Evolutionary conservation across 2,113 vertebrate genomes (phyloP).

Genomic region (Hystrix brachyura): DNA sequence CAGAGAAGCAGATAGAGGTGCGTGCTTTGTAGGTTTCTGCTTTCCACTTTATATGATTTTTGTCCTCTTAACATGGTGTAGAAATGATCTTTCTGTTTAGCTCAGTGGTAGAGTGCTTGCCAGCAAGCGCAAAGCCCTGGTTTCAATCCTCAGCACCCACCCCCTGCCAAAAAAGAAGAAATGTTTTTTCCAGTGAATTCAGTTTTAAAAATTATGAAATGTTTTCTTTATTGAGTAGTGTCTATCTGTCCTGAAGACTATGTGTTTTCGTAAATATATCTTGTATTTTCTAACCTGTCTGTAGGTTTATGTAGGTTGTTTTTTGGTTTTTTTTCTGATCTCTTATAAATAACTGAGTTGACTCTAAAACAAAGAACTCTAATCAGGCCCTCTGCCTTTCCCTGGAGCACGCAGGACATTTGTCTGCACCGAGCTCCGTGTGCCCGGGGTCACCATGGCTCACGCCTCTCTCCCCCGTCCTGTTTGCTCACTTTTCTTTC

Average conservation of each 20-base stretch:
- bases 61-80: too few species aligned
- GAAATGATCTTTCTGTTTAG: too few species aligned
- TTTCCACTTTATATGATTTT: not conserved
- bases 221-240: not conserved
- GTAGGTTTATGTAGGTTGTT: too few species aligned
- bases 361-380: not conserved
- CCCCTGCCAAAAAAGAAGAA: too few species aligned
- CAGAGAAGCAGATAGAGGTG: not conserved
- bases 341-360: not conserved
- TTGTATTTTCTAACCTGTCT: not conserved
- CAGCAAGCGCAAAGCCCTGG: too few species aligned
- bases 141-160: too few species aligned
- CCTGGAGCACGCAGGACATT: rapidly evolving
- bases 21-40: not conserved
- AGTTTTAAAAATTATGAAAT: not conserved
- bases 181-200: not conserved
- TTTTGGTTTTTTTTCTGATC: not conserved
- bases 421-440: rapidly evolving
- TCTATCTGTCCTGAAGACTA: not conserved
- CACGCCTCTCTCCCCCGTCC: rapidly evolving
- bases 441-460: rapidly evolving
- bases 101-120: too few species aligned
- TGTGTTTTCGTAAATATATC: not conserved
- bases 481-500: not conserved
- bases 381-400: not conserved